phyloP scores from a whole-genome alignment of 2,113 vertebrate genomes.

The Laterallus jamaicensis region DNA sequence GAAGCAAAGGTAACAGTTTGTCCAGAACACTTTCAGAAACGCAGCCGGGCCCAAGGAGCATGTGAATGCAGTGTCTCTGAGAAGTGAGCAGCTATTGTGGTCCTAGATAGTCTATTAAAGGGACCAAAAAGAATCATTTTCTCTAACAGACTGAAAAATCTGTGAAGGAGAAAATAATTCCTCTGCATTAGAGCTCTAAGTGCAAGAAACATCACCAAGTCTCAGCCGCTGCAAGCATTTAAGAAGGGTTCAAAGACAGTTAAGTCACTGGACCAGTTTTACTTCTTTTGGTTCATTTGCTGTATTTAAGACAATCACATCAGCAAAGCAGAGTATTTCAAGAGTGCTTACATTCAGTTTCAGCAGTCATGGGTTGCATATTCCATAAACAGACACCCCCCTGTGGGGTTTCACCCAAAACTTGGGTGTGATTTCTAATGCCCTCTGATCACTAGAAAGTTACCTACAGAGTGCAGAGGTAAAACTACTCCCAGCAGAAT shows the following conservation, averaged over 20 bases:
- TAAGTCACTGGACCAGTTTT: slow-evolving; percentile 42
- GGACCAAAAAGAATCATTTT: neutral
- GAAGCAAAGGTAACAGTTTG: slow-evolving; percentile 31
- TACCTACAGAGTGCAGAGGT: slow-evolving; percentile 24
- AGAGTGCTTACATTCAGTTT: slow-evolving; percentile 57
- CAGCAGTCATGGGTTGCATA: slow-evolving; percentile 51
- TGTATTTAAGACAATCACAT: slow-evolving; percentile 51
- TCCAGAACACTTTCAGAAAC: slow-evolving; percentile 34
- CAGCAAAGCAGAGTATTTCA: slow-evolving; percentile 41
- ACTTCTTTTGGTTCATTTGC: slow-evolving; percentile 59
- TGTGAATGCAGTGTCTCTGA: neutral
- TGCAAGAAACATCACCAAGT: neutral
- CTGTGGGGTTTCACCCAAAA: slow-evolving; percentile 15
- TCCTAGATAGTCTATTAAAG: neutral
- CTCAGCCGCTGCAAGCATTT: neutral
- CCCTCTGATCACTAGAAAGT: slow-evolving; percentile 24
- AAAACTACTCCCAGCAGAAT: slow-evolving; percentile 5
- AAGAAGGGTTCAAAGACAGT: slow-evolving; percentile 46
- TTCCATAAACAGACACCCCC: slow-evolving; percentile 21
- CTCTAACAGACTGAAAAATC: neutral
- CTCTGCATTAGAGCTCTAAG: neutral
- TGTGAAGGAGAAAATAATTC: slow-evolving; percentile 16
- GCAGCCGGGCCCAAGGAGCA: slow-evolving; percentile 7
- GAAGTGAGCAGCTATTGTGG: neutral
- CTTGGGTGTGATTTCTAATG: slow-evolving; percentile 29